A percentile compares a stretch with the other conserved stretches of the same genome.
These are phyloP conservation scores for Pitta sordida DNA, from an alignment of 2,113 vertebrate species.

Conservation along the genomic window DNA sequence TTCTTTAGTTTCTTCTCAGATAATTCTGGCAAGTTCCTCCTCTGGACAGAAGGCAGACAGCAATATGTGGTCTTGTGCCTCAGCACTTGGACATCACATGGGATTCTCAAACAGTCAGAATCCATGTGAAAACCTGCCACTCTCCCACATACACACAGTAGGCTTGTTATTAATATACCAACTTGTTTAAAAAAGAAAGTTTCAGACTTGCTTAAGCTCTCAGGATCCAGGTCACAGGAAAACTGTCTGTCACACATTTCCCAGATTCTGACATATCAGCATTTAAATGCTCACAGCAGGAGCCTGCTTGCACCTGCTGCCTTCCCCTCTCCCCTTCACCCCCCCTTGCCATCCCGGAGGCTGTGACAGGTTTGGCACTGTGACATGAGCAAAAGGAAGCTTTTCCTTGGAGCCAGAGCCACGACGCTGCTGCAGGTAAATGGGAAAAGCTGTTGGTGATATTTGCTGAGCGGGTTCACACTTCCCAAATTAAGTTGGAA, in stretches of 20 bases:
- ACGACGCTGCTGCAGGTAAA: background rate
- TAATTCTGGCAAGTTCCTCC: background rate
- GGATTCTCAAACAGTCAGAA: background rate
- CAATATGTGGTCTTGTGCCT: rapidly evolving
- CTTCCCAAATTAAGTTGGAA: background rate
- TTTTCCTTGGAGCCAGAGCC: background rate
- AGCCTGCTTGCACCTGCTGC: background rate
- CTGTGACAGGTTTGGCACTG: rapidly evolving
- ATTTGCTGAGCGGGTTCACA: background rate
- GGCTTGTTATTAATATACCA: background rate
- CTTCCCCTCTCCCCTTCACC: background rate
- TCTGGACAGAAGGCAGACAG: background rate
- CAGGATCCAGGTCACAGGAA: background rate
- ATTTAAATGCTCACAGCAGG: background rate
- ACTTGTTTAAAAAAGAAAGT: background rate
- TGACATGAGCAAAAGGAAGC: background rate
- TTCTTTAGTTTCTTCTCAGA: background rate
- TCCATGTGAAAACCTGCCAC: background rate
- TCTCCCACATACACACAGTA: background rate
- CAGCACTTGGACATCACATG: background rate
- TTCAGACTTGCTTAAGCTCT: background rate
- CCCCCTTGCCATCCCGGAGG: background rate
- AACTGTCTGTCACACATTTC: background rate
- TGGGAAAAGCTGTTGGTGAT: background rate
- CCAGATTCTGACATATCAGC: background rate